phyloP scores from a whole-genome alignment of 2,113 vertebrate species.

The Anas platyrhynchos region DNA sequence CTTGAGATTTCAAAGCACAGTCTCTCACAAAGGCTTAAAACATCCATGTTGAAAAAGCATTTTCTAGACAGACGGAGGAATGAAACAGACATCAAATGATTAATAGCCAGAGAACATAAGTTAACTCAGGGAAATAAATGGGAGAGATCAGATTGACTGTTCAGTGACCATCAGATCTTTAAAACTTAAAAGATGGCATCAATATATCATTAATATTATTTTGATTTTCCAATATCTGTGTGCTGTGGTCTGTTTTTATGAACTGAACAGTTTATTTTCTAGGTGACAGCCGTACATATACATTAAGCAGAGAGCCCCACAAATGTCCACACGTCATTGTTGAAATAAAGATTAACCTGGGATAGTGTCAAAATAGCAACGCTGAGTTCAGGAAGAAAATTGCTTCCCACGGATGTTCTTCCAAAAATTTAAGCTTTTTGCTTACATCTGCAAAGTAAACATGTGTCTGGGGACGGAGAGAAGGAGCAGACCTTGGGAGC shows the following conservation, averaged over 20 bases:
- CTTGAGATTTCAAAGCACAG: background rate
- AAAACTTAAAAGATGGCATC: background rate
- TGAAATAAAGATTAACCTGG: slow-evolving; percentile 63
- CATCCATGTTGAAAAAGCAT: background rate
- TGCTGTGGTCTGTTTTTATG: background rate
- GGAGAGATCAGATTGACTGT: background rate
- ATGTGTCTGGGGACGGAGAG: slow-evolving; percentile 47
- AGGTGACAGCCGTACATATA: slow-evolving; percentile 50
- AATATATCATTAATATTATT: background rate
- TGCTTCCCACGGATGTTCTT: slow-evolving; percentile 51
- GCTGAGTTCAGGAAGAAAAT: slow-evolving; percentile 32
- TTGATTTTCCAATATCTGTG: background rate
- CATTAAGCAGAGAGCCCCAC: slow-evolving; percentile 42
- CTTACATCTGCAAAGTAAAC: slow-evolving; percentile 69
- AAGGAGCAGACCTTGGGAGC: slow-evolving; percentile 50
- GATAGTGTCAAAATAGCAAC: slow-evolving; percentile 31
- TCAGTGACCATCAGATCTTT: background rate
- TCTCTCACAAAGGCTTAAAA: background rate
- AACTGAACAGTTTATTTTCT: background rate
- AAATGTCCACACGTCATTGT: background rate
- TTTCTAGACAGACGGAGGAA: background rate
- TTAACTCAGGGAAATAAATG: background rate
- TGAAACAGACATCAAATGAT: background rate
- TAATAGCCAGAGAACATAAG: background rate
- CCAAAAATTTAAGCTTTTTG: slow-evolving; percentile 42